Evolutionary conservation across 2,797 vertebrate genomes (phyloP).

Genomic region (Hozukius guyotensis): DNA sequence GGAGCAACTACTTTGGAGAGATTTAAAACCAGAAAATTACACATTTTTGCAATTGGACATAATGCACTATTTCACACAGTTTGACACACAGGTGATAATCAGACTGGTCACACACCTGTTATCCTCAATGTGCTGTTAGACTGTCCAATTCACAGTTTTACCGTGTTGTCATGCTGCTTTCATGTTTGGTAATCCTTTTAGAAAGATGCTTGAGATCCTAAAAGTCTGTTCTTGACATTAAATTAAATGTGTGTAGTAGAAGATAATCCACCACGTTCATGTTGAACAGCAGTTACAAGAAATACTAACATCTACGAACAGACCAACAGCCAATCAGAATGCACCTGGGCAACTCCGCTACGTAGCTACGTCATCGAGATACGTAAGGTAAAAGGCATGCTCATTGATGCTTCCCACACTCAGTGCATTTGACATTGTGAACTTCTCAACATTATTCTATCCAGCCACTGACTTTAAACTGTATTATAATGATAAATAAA

Average conservation of each 20-base stretch:
- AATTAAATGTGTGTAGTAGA: background rate
- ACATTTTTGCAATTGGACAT: background rate
- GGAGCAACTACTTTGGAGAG: background rate
- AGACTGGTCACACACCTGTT: background rate
- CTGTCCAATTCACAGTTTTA: background rate
- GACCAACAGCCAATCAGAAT: background rate
- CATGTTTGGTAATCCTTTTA: no score
- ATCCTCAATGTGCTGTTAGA: background rate
- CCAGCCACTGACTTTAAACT: no score
- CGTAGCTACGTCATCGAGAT: no score
- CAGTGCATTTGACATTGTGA: no score
- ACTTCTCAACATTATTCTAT: no score
- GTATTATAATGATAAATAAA: no score
- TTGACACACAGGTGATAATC: background rate
- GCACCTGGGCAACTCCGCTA: no score
- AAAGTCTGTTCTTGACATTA: background rate
- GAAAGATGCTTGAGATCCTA: no score
- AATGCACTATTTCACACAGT: background rate
- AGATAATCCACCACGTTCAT: background rate
- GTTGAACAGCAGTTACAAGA: background rate
- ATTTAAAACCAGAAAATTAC: background rate
- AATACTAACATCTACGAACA: background rate
- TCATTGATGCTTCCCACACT: no score
- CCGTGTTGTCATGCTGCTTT: no score
- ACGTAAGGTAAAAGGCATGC: no score